Base-by-base conservation (phyloP, 1,140 invertebrate species). In the Apis mellifera region DNA sequence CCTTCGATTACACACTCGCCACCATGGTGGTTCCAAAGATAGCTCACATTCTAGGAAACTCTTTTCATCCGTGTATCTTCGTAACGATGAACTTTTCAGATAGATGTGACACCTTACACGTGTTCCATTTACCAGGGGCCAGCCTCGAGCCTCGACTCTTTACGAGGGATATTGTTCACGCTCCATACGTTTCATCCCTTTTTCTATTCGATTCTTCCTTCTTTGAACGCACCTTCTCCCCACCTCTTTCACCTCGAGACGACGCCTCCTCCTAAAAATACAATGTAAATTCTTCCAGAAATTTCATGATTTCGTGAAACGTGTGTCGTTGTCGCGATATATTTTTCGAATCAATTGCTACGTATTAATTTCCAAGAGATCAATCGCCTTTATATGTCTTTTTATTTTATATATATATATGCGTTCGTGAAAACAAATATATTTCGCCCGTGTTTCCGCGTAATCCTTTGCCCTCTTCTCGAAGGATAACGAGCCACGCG, bases 1-100 rank as follows among this genome's bases (percentile, higher is more conserved):
- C 87, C 86, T 89, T 88, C 87, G 87, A 89, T 89, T 89, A 89
- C 87, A 88, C 87, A 88, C 86, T 89, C 82, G 87, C 81, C 75
- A 78, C 87, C 84, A 75, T 48, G 70, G 73, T 57, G 26, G 26
- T 59, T 57, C 65, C 26, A 64, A 42, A 81, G 77, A 81, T 78
- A 76, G 78, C 71, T 89, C 75, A 71, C 86, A 86, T 89, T 88
- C 87, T 86, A 72, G 86, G 78, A 88, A 89, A 88, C 82, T 86
- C 84, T 88, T 88, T 89, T 73, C 32, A 42, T 42, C 86, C 26
- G 54, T 50, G 68, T 42, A 55, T 77, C 82, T 81, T 42, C 55
- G 75, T 74, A 68, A 82, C 84, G 87, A 89, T 89, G 87, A 89
- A 89, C 87, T 89, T 88, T 89, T 66, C 65, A 77, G 86, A 89